Percentiles rank a stretch among this genome's conserved stretches.
Evolutionary conservation across 23 tunicate genomes (phyloP).

Genomic region (Phallusia fumigata): DNA sequence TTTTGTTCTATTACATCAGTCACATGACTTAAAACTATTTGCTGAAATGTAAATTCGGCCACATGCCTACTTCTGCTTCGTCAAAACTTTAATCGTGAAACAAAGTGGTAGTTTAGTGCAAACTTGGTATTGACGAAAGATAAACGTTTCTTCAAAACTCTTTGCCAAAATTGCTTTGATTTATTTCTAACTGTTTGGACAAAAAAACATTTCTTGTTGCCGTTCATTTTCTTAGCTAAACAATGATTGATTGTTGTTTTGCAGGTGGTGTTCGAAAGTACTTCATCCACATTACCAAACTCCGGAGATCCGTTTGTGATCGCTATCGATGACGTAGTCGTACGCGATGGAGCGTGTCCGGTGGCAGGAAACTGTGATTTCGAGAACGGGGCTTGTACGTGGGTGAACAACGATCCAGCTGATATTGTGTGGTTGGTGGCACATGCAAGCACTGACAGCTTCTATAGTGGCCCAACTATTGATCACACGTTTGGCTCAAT

Average conservation of each 20-base stretch:
- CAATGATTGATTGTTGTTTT: not conserved
- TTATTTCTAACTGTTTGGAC: no score
- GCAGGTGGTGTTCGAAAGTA: constrained; percentile 61
- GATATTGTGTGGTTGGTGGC: constrained; percentile 60
- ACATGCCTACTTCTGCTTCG: no score
- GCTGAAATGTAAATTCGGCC: no score
- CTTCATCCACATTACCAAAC: constrained; percentile 4
- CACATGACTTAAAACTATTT: no score
- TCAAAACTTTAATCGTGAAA: no score
- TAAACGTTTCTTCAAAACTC: no score
- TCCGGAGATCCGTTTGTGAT: constrained; percentile 32
- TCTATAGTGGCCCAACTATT: constrained; percentile 26
- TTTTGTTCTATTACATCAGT: no score
- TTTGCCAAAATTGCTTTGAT: no score
- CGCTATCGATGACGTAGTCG: constrained; percentile 60
- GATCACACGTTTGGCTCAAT: constrained; percentile 64
- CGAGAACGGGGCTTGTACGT: constrained; percentile 76
- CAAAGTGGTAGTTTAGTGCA: no score
- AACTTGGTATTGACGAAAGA: no score
- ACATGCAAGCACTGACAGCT: constrained; percentile 7
- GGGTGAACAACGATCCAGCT: constrained; percentile 52
- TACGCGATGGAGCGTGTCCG: constrained; percentile 71
- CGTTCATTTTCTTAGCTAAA: no score
- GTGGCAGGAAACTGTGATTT: constrained; percentile 74
- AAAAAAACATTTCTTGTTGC: no score